phyloP scores from a whole-genome alignment of 2,797 vertebrate genomes.

The Manis javanica region DNA sequence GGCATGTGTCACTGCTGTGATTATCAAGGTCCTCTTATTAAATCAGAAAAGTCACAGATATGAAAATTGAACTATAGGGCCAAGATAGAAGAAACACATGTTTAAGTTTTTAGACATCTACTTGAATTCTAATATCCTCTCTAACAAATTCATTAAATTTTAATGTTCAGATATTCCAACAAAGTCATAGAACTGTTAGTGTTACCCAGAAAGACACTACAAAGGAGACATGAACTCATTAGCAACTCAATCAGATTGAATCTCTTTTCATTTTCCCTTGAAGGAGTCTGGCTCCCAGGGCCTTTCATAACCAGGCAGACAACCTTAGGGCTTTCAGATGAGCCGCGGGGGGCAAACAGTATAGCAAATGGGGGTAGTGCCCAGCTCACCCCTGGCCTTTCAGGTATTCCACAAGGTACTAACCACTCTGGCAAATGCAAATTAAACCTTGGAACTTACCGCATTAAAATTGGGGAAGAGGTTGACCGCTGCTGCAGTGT shows the following conservation, averaged over 20 bases:
- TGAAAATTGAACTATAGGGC: background rate
- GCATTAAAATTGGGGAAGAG: slow-evolving; percentile 96
- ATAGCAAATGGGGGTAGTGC: background rate
- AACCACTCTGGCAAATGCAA: background rate
- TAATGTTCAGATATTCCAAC: background rate
- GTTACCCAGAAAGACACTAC: background rate
- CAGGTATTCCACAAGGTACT: background rate
- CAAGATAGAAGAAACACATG: background rate
- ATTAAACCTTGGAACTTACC: slow-evolving; percentile 88
- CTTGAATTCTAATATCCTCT: background rate
- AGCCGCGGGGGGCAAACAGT: background rate
- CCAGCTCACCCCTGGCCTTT: background rate
- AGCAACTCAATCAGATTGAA: background rate
- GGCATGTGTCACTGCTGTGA: background rate
- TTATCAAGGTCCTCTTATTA: background rate
- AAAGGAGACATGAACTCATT: background rate
- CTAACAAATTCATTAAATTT: slow-evolving; percentile 1
- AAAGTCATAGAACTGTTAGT: background rate
- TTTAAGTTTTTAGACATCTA: background rate
- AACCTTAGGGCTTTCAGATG: background rate
- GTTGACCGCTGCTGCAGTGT: slow-evolving; percentile 91
- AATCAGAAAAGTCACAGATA: slow-evolving; percentile 1
- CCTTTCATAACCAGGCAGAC: background rate
- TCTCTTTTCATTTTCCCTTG: background rate
- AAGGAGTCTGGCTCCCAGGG: background rate